Conservation (phyloP, 2,797 vertebrate species). For the Falco naumanni region DNA sequence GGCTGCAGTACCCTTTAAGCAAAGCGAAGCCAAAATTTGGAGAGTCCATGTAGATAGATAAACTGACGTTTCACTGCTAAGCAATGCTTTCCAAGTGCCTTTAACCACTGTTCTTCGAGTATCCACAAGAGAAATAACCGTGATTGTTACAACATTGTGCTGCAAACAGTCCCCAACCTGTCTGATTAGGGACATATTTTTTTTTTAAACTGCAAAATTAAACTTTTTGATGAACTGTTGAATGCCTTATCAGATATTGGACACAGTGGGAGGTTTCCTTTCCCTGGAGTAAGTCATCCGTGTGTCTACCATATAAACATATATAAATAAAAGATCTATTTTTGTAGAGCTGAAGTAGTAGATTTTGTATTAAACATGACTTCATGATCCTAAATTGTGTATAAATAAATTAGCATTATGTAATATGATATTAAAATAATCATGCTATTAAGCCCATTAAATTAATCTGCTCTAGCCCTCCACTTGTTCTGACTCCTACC, state of each 20-base stretch:
- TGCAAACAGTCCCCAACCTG: not conserved
- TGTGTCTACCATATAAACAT: not conserved
- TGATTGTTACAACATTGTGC: not conserved
- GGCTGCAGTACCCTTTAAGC: not conserved
- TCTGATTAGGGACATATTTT: not conserved
- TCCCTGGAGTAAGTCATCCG: not conserved
- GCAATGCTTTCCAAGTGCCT: not conserved
- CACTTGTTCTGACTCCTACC: not conserved
- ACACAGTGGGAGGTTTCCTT: not conserved
- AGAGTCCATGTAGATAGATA: not conserved
- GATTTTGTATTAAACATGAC: not conserved
- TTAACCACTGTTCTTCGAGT: not conserved
- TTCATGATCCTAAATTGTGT: not conserved
- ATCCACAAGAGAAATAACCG: not conserved
- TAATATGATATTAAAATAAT: not conserved
- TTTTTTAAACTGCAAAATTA: not conserved
- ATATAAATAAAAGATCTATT: not conserved
- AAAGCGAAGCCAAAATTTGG: not conserved
- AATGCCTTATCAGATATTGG: not conserved
- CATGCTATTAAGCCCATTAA: not conserved
- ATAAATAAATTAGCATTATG: not conserved
- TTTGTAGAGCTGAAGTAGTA: not conserved
- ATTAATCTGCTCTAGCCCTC: not conserved
- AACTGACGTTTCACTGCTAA: not conserved
- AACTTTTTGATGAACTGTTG: not conserved